These are phyloP conservation scores for Apocrypta bakeri DNA, from an alignment of 1,140 invertebrate genomes.

Conservation along the genomic window DNA sequence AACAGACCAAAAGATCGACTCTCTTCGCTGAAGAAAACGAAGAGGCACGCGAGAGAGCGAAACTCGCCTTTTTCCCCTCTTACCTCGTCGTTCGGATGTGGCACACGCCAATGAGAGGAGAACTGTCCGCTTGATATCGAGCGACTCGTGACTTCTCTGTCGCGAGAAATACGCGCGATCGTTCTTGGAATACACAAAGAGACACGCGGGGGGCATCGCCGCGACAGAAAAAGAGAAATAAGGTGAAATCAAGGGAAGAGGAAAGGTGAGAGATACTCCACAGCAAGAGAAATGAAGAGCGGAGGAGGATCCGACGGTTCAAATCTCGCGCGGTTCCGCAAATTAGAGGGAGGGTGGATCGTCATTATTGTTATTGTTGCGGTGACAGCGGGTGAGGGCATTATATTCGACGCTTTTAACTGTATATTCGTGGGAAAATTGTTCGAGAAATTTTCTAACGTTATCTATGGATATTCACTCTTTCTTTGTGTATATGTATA, in stretches of 20 bases:
- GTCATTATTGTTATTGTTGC: not conserved
- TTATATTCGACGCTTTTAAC: too few species aligned
- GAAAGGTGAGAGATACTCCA: too few species aligned
- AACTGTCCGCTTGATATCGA: not conserved
- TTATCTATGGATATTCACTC: too few species aligned
- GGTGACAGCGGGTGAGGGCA: too few species aligned
- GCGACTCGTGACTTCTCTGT: not conserved
- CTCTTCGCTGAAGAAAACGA: not conserved
- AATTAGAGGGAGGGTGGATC: not conserved
- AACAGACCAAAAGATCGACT: too few species aligned
- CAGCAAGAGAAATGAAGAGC: too few species aligned
- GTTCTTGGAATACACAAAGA: not conserved
- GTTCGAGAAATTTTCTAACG: not conserved
- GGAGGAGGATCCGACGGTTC: not conserved
- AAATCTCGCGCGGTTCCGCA: not conserved
- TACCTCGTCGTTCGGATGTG: not conserved
- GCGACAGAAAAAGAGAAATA: not conserved
- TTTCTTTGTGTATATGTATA: constrained; percentile 11
- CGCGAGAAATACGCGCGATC: constrained; percentile 21
- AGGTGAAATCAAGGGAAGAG: not conserved
- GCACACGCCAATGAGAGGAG: not conserved
- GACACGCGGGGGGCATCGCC: not conserved
- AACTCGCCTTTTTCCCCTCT: not conserved
- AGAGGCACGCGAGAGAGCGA: not conserved
- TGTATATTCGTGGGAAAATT: not conserved